A percentile compares a stretch with the other conserved stretches of the same genome.
phyloP scores from a whole-genome alignment of 30 jellyfish, hydroid and myxozoan species.

The Hydractinia symbiolongicarpus region DNA sequence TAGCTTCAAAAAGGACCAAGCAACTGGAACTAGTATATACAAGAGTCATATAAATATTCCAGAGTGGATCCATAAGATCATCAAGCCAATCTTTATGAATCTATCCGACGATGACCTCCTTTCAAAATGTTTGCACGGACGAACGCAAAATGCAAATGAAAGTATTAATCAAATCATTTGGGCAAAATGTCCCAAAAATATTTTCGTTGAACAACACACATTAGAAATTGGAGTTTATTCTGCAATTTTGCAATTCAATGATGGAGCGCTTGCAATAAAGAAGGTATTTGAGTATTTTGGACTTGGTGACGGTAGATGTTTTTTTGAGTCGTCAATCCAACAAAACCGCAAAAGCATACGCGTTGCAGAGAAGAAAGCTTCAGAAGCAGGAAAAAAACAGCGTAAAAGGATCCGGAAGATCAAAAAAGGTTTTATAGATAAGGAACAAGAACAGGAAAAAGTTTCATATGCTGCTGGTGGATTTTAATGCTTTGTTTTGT shows the following conservation, averaged over 20 bases:
- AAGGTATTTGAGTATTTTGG: neutral
- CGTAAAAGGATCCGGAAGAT: too few species aligned
- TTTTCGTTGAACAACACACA: neutral
- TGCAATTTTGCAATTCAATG: constrained; percentile 21
- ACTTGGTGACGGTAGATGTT: too few species aligned
- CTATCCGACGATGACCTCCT: too few species aligned
- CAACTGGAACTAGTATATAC: constrained; percentile 17
- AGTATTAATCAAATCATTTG: constrained; percentile 2
- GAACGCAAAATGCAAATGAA: constrained; percentile 10
- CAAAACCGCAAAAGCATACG: too few species aligned
- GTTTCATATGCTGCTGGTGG: too few species aligned
- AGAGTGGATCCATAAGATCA: constrained; percentile 13
- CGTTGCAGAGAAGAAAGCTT: too few species aligned
- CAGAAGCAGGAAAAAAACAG: too few species aligned
- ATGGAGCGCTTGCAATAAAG: constrained; percentile 12
- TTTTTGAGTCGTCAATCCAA: too few species aligned
- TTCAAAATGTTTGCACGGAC: too few species aligned
- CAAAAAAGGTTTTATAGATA: too few species aligned
- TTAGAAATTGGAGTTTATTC: constrained; percentile 20
- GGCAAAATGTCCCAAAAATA: constrained; percentile 21
- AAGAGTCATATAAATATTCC: neutral
- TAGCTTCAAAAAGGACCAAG: constrained; percentile 23
- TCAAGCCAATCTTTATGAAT: constrained; percentile 2
- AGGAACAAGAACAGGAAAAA: too few species aligned
- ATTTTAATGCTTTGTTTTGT: too few species aligned